These are phyloP conservation scores for Furnarius figulus DNA, from an alignment of 2,113 vertebrate genomes.

Conservation along the genomic window DNA sequence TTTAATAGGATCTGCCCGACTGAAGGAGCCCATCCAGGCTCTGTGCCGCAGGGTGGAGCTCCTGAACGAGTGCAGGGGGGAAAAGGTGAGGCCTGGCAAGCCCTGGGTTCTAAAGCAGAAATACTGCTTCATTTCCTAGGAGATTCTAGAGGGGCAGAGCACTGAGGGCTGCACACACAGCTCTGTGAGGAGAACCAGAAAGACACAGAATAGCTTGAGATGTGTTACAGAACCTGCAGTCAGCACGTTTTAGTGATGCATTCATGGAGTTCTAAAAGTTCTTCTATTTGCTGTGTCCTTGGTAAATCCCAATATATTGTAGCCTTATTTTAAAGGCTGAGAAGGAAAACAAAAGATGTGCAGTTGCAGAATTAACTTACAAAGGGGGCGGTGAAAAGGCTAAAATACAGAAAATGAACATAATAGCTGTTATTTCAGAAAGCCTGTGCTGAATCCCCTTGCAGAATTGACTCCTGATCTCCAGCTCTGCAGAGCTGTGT, in stretches of 20 bases:
- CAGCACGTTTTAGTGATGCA: accelerated
- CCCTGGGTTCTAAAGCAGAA: neutral
- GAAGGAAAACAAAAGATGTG: neutral
- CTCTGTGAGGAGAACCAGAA: neutral
- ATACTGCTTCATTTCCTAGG: no score
- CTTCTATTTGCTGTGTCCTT: accelerated
- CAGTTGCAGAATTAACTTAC: neutral
- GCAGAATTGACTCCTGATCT: neutral
- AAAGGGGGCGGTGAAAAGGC: neutral
- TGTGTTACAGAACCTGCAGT: neutral
- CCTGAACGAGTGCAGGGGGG: constrained; percentile 90
- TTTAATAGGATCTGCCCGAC: constrained; percentile 90
- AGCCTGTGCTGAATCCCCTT: neutral
- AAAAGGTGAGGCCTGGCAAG: constrained; percentile 82
- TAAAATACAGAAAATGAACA: neutral
- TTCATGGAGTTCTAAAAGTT: neutral
- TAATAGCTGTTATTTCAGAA: neutral
- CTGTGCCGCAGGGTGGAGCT: constrained; percentile 87
- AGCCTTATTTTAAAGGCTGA: neutral
- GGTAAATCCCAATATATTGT: neutral
- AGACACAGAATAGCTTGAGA: neutral
- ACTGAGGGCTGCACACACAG: neutral
- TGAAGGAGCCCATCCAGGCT: constrained; percentile 89
- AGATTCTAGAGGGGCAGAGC: no score
- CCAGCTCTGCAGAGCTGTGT: neutral